phyloP scores from a whole-genome alignment of 2,113 vertebrate species.

The Pyxicephalus adspersus region DNA sequence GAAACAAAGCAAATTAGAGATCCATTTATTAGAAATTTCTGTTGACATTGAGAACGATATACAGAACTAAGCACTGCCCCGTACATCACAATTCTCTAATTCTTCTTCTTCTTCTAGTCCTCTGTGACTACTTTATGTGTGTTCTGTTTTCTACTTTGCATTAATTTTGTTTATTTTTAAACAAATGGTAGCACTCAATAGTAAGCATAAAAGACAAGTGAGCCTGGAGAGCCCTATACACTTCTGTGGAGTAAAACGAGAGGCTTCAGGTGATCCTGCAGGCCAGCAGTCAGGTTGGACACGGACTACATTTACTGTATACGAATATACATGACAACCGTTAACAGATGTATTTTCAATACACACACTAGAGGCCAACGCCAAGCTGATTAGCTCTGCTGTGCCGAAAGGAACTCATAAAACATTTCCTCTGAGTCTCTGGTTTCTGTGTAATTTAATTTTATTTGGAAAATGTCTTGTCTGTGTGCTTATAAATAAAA shows the following conservation, averaged over 20 bases:
- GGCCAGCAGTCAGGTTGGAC: neutral
- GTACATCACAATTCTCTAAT: too few relatives aligned
- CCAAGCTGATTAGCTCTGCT: slow-evolving; percentile 34
- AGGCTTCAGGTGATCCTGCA: neutral
- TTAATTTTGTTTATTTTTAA: neutral
- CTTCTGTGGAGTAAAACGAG: neutral
- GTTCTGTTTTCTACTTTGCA: too few relatives aligned
- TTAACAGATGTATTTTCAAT: slow-evolving; percentile 40
- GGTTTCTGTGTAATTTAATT: slow-evolving; percentile 25
- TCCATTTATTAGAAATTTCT: too few relatives aligned
- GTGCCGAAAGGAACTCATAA: slow-evolving; percentile 24
- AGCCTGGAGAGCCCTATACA: neutral
- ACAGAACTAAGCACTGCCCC: too few relatives aligned
- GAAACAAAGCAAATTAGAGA: too few relatives aligned
- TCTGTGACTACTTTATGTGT: too few relatives aligned
- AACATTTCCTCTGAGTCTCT: slow-evolving; percentile 32
- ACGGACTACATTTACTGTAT: neutral
- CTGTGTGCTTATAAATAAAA: too few relatives aligned
- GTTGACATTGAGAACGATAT: too few relatives aligned
- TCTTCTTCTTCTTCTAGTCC: too few relatives aligned
- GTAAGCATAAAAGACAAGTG: neutral
- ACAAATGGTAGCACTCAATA: neutral
- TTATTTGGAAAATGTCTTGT: slow-evolving; percentile 28
- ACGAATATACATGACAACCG: slow-evolving; percentile 32
- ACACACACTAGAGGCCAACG: slow-evolving; percentile 7